Evolutionary conservation across 2,797 vertebrate species (phyloP).

Genomic region (Esox lucius): DNA sequence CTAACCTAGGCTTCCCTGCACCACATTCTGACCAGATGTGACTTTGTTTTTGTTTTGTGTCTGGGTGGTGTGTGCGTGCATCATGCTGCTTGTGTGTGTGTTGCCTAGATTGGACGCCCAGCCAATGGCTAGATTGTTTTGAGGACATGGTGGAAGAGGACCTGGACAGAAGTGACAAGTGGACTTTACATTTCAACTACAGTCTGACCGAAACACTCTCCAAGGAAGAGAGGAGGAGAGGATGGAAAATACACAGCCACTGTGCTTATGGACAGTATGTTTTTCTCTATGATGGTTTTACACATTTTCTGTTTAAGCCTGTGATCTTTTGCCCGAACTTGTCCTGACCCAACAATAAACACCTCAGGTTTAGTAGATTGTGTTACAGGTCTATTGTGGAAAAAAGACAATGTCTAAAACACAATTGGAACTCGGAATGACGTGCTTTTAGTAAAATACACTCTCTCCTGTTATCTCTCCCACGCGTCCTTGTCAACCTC

Average conservation of each 20-base stretch:
- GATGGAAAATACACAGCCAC: constrained; percentile 55
- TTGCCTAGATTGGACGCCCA: constrained; percentile 53
- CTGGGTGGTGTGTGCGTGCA: neutral
- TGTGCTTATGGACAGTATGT: constrained; percentile 50
- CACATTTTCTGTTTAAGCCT: neutral
- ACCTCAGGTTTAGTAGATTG: neutral
- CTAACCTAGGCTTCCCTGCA: too few species aligned
- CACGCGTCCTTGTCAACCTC: neutral
- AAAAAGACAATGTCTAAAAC: too few species aligned
- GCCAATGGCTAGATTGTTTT: constrained; percentile 54
- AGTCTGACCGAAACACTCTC: constrained; percentile 31
- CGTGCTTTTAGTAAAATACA: neutral
- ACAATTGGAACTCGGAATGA: neutral
- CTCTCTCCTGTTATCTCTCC: neutral
- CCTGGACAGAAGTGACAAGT: constrained; percentile 56
- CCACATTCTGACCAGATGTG: constrained; percentile 13
- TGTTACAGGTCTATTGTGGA: constrained; percentile 8
- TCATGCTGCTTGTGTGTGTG: neutral
- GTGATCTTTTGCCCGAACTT: neutral
- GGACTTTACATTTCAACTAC: constrained; percentile 63
- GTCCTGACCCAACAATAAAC: neutral
- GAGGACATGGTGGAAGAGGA: constrained; percentile 34
- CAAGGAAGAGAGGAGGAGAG: constrained; percentile 41
- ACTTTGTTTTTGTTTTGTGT: too few species aligned
- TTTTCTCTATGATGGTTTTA: neutral